Percentiles rank a stretch among this genome's conserved stretches.
phyloP scores from a whole-genome alignment of 2,113 vertebrate species.

The Pseudopodoces humilis region DNA sequence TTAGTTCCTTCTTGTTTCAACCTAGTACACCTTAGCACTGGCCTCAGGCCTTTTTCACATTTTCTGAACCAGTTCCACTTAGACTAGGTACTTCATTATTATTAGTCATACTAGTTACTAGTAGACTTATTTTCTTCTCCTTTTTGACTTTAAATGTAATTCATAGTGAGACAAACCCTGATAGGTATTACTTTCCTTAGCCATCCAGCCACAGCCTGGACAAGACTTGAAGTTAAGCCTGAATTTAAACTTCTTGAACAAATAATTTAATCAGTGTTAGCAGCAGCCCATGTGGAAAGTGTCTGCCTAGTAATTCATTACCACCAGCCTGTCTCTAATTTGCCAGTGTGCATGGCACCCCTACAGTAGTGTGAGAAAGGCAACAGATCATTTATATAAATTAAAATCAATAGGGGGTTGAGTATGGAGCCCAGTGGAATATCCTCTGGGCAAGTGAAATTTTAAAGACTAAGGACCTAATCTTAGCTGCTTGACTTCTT shows the following conservation, averaged over 20 bases:
- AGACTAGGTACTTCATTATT: not conserved
- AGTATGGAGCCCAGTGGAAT: constrained; percentile 48
- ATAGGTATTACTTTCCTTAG: constrained; percentile 48
- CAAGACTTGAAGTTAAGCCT: constrained; percentile 53
- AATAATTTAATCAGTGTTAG: constrained; percentile 71
- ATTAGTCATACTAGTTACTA: not conserved
- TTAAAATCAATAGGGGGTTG: constrained; percentile 63
- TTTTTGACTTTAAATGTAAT: constrained; percentile 37
- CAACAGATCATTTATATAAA: constrained; percentile 73
- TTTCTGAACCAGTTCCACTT: not conserved
- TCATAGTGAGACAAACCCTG: constrained; percentile 32
- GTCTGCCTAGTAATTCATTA: constrained; percentile 35
- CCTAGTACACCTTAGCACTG: not conserved
- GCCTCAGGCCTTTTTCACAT: not conserved
- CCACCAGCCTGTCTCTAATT: constrained; percentile 41
- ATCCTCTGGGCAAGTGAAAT: constrained; percentile 59
- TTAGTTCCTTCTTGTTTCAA: not conserved
- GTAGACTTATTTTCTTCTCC: constrained; percentile 39
- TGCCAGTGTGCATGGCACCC: not conserved
- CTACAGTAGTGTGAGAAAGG: constrained; percentile 7
- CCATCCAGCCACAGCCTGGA: constrained; percentile 40
- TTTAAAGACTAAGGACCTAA: constrained; percentile 57
- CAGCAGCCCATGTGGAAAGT: constrained; percentile 27
- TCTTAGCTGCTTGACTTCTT: constrained; percentile 64
- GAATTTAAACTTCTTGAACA: constrained; percentile 67